phyloP scores from a whole-genome alignment of 1,140 invertebrate species.

The Brachystomella parvula region DNA sequence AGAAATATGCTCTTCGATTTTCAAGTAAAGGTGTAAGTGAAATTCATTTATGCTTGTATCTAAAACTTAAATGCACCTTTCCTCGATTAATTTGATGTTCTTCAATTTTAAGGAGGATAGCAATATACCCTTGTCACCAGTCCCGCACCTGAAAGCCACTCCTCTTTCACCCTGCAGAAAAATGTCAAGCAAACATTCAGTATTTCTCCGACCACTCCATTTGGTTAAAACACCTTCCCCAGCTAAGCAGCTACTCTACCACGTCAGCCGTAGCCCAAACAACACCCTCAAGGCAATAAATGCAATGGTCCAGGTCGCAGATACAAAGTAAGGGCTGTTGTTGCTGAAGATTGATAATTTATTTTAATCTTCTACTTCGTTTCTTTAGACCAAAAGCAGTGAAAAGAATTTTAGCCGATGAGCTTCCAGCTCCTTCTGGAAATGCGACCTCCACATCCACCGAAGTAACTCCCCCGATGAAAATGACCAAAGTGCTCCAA shows the following conservation, averaged over 20 bases:
- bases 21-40: constrained; percentile 51
- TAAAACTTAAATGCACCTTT: constrained; percentile 4
- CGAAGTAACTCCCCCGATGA: constrained; percentile 20
- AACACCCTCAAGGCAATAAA: constrained; percentile 36
- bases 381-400: constrained; percentile 31
- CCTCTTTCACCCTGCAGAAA: constrained; percentile 59
- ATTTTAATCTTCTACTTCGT: neutral
- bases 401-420: constrained; percentile 29
- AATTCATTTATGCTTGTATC: constrained; percentile 37
- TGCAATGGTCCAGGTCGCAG: constrained; percentile 36
- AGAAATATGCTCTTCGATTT: constrained; percentile 69
- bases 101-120: constrained; percentile 46
- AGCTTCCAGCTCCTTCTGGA: constrained; percentile 1
- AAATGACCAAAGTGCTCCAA: no score
- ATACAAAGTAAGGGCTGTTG: constrained; percentile 12
- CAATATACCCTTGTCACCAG: constrained; percentile 62
- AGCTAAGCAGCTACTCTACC: constrained; percentile 64
- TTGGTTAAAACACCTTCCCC: constrained; percentile 47
- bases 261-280: constrained; percentile 73
- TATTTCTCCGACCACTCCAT: constrained; percentile 58
- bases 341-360: neutral
- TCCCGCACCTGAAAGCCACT: constrained; percentile 57
- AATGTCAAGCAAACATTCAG: constrained; percentile 56
- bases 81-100: constrained; percentile 37
- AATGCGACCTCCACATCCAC: neutral